Conservation (phyloP, 2,113 vertebrate genomes). For the Tamias sibiricus region DNA sequence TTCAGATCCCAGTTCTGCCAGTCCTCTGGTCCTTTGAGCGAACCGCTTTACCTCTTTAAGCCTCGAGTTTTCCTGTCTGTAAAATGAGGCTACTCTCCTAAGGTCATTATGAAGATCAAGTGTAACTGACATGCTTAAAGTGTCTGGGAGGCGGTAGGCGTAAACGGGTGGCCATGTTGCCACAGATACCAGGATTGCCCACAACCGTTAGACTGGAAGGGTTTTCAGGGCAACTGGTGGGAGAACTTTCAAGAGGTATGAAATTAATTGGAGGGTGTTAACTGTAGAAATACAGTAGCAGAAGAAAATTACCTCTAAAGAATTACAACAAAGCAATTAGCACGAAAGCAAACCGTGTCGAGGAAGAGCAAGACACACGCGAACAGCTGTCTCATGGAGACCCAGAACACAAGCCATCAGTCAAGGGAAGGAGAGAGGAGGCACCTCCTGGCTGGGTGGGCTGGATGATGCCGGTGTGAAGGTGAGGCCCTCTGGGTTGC, state of each 20-base stretch:
- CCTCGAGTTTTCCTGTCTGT: neutral
- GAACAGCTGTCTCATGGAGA: rapidly evolving
- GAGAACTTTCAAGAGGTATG: slow-evolving; percentile 64
- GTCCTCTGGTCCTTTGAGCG: neutral
- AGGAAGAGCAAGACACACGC: neutral
- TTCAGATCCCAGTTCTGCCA: neutral
- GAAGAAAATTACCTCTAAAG: slow-evolving; percentile 61
- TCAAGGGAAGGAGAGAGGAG: rapidly evolving
- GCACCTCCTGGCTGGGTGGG: neutral
- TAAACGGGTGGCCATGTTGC: neutral
- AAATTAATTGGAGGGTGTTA: slow-evolving; percentile 72
- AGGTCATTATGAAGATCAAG: neutral
- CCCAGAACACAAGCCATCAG: neutral
- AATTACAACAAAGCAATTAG: slow-evolving; percentile 67
- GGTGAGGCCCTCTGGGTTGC: neutral
- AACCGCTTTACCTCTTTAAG: neutral
- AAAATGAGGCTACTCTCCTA: neutral
- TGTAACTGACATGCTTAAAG: too few species aligned
- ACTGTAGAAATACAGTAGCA: slow-evolving; percentile 60
- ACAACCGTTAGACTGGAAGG: neutral
- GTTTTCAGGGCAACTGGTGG: slow-evolving; percentile 49
- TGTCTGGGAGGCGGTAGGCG: rapidly evolving
- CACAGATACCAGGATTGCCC: neutral
- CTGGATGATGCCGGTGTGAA: rapidly evolving
- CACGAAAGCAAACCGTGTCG: neutral